Conservation (phyloP, 2,113 vertebrate species). For the Rousettus leschenaultii region DNA sequence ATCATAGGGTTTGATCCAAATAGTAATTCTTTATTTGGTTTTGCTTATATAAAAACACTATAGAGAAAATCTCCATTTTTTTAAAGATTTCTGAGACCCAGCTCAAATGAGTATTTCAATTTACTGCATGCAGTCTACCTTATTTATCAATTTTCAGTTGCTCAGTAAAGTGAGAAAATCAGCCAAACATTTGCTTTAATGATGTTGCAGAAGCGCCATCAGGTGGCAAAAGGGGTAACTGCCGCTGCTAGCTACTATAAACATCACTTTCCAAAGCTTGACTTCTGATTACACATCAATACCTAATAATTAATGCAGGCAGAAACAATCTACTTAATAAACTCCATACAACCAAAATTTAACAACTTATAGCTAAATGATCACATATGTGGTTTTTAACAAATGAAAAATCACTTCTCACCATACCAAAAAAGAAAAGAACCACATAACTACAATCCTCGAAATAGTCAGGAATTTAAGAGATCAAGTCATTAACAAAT, state of each 20-base stretch:
- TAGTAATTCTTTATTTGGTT: background rate
- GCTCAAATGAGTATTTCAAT: slow-evolving; percentile 14
- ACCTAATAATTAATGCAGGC: background rate
- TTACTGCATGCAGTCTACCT: background rate
- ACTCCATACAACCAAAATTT: background rate
- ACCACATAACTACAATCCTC: background rate
- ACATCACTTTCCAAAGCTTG: background rate
- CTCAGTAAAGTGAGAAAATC: slow-evolving; percentile 4
- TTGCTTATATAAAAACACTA: slow-evolving; percentile 25
- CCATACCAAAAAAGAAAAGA: background rate
- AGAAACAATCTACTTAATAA: slow-evolving; percentile 14
- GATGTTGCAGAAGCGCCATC: slow-evolving; percentile 44
- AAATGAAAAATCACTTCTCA: slow-evolving; percentile 25
- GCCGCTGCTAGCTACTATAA: background rate
- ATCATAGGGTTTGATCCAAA: background rate
- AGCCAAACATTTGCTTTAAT: background rate
- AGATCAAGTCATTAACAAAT: background rate
- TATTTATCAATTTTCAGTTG: slow-evolving; percentile 26
- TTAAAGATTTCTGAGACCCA: background rate
- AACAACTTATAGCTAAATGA: slow-evolving; percentile 7
- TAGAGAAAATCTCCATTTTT: background rate
- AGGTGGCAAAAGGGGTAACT: slow-evolving; percentile 56
- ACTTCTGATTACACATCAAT: background rate
- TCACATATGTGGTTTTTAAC: background rate
- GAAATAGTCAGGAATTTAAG: background rate